Evolutionary conservation across 1,140 invertebrate species (phyloP).

Genomic region (Rhopalosiphum maidis): DNA sequence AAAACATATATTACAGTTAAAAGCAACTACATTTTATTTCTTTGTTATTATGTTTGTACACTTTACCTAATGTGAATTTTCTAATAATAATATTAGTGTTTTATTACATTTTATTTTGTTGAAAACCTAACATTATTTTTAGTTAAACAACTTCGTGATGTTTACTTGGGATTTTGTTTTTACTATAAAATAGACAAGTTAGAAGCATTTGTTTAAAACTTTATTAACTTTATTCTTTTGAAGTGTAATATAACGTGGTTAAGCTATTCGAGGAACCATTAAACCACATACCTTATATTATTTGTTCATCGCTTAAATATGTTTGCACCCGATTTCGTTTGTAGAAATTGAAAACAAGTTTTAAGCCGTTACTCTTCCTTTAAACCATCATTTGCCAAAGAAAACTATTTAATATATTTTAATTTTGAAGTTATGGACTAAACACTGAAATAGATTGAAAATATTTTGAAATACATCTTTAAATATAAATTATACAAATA

Average conservation of each 20-base stretch:
- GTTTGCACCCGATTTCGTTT: not conserved
- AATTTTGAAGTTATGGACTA: not conserved
- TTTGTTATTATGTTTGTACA: no score
- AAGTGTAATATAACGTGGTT: not conserved
- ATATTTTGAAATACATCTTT: not conserved
- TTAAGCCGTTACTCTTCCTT: not conserved
- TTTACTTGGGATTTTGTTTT: not conserved
- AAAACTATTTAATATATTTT: not conserved
- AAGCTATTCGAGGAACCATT: not conserved
- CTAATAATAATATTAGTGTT: no score
- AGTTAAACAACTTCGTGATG: no score
- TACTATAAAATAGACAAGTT: not conserved
- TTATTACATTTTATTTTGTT: no score
- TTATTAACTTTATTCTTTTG: slow-evolving; percentile 5
- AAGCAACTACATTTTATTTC: no score
- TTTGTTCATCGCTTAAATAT: not conserved
- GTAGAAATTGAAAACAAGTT: not conserved
- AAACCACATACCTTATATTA: not conserved
- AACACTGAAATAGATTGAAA: not conserved
- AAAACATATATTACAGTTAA: no score
- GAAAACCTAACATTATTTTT: no score
- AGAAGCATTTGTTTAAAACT: not conserved
- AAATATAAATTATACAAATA: not conserved
- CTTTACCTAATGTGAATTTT: no score
- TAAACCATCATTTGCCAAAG: not conserved